These are phyloP conservation scores for Delia radicum DNA, from an alignment of 1,140 invertebrate genomes.

Conservation along the genomic window DNA sequence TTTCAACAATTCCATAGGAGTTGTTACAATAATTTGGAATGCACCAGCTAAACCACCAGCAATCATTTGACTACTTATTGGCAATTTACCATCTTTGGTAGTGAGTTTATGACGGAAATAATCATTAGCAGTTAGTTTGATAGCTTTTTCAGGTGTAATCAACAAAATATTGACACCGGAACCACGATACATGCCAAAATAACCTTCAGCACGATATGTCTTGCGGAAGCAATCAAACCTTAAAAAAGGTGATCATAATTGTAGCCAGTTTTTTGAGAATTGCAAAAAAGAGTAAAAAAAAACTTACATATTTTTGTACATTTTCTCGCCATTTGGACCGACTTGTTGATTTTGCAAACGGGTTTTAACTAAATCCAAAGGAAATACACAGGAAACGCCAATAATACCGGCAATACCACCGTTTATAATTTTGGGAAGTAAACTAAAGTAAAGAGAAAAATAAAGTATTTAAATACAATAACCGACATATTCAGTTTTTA, in stretches of 20 bases:
- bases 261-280: too few species aligned
- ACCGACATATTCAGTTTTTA: too few species aligned
- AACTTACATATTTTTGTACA: conserved; percentile 95
- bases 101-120: conserved; percentile 86
- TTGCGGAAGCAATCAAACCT: conserved; percentile 95
- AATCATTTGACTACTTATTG: conserved; percentile 81
- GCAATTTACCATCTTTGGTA: conserved; percentile 63
- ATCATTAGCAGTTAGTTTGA: conserved; percentile 98
- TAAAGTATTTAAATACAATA: background rate
- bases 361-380: conserved; percentile 96
- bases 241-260: background rate
- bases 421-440: conserved; percentile 95
- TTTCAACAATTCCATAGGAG: conserved; percentile 99
- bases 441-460: conserved; percentile 58
- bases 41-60: conserved; percentile 93
- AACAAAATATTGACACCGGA: conserved; percentile 96
- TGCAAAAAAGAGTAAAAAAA: too few species aligned
- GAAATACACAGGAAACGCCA: conserved; percentile 98
- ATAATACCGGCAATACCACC: conserved; percentile 98
- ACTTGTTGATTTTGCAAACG: conserved; percentile 92
- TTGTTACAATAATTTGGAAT: conserved; percentile 97
- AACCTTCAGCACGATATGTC: conserved; percentile 89
- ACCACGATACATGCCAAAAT: conserved; percentile 97
- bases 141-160: conserved; percentile 99
- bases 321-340: conserved; percentile 84